These are phyloP conservation scores for Romanogobio albipinnatus DNA, from an alignment of 2,113 vertebrate genomes.

Conservation along the genomic window DNA sequence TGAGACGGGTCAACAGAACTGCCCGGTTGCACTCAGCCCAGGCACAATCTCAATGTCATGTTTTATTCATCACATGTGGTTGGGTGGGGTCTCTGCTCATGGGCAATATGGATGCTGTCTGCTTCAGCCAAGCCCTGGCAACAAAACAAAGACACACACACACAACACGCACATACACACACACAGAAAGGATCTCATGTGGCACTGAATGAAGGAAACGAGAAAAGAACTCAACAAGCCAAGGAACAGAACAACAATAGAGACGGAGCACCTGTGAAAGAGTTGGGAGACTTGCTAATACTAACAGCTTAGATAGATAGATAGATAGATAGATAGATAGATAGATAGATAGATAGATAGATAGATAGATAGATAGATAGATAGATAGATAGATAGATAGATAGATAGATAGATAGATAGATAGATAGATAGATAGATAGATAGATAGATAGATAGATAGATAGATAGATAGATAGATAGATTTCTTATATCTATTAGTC, in stretches of 20 bases:
- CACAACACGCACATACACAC: slow-evolving; percentile 61
- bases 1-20: slow-evolving; percentile 31
- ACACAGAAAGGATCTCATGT: slow-evolving; percentile 42
- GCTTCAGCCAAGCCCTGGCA: slow-evolving; percentile 68
- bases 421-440: too few relatives aligned
- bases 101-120: slow-evolving; percentile 65
- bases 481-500: too few relatives aligned
- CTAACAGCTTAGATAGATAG: not conserved
- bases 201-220: slow-evolving; percentile 10
- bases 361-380: too few relatives aligned
- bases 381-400: too few relatives aligned
- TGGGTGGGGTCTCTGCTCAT: slow-evolving; percentile 67
- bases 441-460: too few relatives aligned
- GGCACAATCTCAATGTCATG: slow-evolving; percentile 65
- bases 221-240: slow-evolving; percentile 15
- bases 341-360: too few relatives aligned
- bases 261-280: slow-evolving; percentile 7
- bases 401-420: too few relatives aligned
- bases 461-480: too few relatives aligned
- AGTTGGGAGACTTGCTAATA: not conserved
- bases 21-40: slow-evolving; percentile 54
- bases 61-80: slow-evolving; percentile 74
- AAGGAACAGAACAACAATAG: slow-evolving; percentile 34
- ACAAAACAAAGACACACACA: slow-evolving; percentile 60
- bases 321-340: too few relatives aligned